Evolutionary conservation across 92 coral and sea anemone genomes (phyloP).

Genomic region (Zoanthus gigantus): DNA sequence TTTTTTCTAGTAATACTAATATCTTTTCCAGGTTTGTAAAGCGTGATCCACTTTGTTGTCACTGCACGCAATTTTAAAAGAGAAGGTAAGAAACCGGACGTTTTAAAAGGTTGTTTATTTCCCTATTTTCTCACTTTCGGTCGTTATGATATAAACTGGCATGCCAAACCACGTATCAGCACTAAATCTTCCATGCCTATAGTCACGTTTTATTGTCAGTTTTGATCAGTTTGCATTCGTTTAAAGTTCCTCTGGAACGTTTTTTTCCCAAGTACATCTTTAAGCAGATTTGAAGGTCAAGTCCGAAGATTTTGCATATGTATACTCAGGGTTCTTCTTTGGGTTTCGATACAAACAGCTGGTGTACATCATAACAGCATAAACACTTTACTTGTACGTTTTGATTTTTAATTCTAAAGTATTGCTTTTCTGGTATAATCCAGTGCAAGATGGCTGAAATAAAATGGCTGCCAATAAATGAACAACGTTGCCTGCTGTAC

Average conservation of each 20-base stretch:
- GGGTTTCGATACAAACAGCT: neutral
- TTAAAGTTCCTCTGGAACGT: neutral
- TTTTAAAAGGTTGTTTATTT: neutral
- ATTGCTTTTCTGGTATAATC: too few species aligned
- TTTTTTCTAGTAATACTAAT: neutral
- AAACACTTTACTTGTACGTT: neutral
- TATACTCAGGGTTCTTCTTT: neutral
- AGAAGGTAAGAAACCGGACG: slow-evolving; percentile 15
- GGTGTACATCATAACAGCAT: neutral
- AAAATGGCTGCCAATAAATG: too few species aligned
- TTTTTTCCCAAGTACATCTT: neutral
- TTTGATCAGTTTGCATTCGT: neutral
- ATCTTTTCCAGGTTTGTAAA: slow-evolving; percentile 43
- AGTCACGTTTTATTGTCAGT: slow-evolving; percentile 6
- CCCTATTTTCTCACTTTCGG: neutral
- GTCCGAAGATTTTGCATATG: neutral
- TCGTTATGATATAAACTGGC: neutral
- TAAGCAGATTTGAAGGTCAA: slow-evolving; percentile 1
- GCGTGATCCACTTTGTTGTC: slow-evolving; percentile 46
- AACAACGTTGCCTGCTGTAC: neutral
- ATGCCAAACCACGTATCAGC: neutral
- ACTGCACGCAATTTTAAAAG: slow-evolving; percentile 32
- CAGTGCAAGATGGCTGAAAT: too few species aligned
- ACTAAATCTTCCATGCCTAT: neutral
- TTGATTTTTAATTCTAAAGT: neutral